These are phyloP conservation scores for Caenorhabditis latens DNA, from an alignment of 1,140 invertebrate species.

Conservation along the genomic window DNA sequence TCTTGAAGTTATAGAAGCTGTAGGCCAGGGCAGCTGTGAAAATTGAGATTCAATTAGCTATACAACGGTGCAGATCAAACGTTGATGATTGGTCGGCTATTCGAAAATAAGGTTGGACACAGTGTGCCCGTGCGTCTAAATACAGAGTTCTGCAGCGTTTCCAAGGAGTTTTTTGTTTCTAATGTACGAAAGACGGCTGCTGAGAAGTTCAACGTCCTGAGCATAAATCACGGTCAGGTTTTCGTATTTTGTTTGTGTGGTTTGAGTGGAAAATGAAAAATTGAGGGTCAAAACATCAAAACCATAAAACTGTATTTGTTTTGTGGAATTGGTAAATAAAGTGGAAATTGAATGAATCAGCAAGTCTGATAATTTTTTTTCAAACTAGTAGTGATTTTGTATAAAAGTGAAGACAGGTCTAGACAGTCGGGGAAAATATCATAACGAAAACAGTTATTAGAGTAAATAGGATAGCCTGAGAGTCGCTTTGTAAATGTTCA, in stretches of 20 bases:
- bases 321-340: neutral
- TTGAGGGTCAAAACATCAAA: neutral
- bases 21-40: neutral
- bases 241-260: constrained; percentile 33
- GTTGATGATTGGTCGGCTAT: constrained; percentile 1
- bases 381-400: neutral
- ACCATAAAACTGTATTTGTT: constrained; percentile 30
- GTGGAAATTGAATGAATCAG: neutral
- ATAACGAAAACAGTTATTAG: too few relatives aligned
- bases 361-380: neutral
- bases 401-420: too few relatives aligned
- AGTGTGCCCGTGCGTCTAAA: neutral
- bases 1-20: neutral
- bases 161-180: constrained; percentile 2
- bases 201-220: neutral
- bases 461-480: too few relatives aligned
- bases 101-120: neutral
- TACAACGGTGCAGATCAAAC: constrained; percentile 8
- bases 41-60: neutral
- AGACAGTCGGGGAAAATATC: too few relatives aligned
- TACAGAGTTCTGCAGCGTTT: neutral
- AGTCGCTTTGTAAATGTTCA: too few relatives aligned
- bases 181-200: neutral
- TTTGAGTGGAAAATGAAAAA: neutral
- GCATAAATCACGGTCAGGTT: constrained; percentile 14